Conservation (phyloP, 2,113 vertebrate species). For the Eupsittula cactorum region DNA sequence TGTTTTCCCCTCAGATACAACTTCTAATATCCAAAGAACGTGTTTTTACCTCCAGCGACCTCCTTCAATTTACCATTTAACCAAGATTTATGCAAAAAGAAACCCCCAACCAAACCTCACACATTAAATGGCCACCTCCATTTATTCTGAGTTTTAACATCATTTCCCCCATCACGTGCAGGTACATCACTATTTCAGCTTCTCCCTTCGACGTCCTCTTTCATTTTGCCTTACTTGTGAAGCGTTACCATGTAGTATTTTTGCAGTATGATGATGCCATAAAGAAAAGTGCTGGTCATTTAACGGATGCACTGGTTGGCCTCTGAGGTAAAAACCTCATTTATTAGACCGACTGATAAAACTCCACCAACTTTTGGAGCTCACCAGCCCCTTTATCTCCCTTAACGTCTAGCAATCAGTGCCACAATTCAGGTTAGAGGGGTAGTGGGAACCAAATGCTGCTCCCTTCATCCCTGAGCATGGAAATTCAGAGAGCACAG, state of each 20-base stretch:
- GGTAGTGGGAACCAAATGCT: not conserved
- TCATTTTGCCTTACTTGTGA: not conserved
- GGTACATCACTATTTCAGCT: not conserved
- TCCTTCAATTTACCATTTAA: not conserved
- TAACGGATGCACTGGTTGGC: accelerated
- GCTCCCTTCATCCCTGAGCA: not conserved
- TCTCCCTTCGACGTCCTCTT: not conserved
- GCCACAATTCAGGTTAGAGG: not conserved
- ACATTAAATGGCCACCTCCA: not conserved
- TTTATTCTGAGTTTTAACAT: not conserved
- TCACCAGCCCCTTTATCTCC: not conserved
- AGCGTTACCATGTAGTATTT: not conserved
- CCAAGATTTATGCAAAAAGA: not conserved
- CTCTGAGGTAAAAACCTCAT: not conserved
- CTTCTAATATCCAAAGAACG: not conserved
- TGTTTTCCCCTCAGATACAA: not conserved
- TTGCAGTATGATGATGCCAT: not conserved
- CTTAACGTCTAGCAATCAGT: accelerated
- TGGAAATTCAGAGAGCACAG: not conserved
- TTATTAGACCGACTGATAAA: not conserved
- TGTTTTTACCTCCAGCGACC: not conserved
- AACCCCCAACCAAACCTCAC: not conserved
- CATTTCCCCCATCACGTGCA: not conserved
- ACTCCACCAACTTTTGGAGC: not conserved
- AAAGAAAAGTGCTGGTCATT: not conserved